Conservation (phyloP, 2,797 vertebrate species). For the Emydoidea blandingii region DNA sequence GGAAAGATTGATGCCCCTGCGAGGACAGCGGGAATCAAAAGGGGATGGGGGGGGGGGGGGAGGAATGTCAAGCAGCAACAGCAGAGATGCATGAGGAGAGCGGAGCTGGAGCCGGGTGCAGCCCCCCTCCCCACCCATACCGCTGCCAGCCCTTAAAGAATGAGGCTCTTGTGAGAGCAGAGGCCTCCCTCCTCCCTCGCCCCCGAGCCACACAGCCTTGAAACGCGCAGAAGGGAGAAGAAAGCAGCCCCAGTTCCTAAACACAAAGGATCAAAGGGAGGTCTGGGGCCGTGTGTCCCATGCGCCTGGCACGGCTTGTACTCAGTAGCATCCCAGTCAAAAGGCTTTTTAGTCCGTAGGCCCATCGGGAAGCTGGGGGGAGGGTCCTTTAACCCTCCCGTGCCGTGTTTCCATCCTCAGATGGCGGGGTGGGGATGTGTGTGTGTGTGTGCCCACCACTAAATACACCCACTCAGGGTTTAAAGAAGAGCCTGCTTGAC, state of each 20-base stretch:
- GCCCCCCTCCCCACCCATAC: not conserved
- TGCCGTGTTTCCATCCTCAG: not conserved
- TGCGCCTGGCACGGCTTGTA: not conserved
- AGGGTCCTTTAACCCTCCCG: not conserved
- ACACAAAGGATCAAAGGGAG: slow-evolving; percentile 2
- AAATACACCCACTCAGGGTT: not conserved
- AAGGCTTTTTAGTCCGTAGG: not conserved
- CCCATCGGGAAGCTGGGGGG: accelerated
- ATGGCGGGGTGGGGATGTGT: too few relatives aligned
- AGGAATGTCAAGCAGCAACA: not conserved
- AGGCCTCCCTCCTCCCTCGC: not conserved
- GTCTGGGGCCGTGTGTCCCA: not conserved
- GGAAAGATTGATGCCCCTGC: not conserved
- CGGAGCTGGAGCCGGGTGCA: not conserved
- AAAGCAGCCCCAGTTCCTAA: not conserved
- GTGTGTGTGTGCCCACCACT: too few relatives aligned
- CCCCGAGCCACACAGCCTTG: not conserved
- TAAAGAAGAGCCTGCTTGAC: not conserved
- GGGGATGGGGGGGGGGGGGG: not conserved
- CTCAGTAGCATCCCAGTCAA: accelerated
- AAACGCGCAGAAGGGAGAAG: not conserved
- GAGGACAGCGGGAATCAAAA: not conserved
- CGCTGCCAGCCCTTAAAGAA: not conserved
- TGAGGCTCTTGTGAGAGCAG: slow-evolving; percentile 12
- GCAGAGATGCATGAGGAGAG: not conserved